phyloP scores from a whole-genome alignment of 2,888 invertebrate genomes.

The Himalopsyche japonica region DNA sequence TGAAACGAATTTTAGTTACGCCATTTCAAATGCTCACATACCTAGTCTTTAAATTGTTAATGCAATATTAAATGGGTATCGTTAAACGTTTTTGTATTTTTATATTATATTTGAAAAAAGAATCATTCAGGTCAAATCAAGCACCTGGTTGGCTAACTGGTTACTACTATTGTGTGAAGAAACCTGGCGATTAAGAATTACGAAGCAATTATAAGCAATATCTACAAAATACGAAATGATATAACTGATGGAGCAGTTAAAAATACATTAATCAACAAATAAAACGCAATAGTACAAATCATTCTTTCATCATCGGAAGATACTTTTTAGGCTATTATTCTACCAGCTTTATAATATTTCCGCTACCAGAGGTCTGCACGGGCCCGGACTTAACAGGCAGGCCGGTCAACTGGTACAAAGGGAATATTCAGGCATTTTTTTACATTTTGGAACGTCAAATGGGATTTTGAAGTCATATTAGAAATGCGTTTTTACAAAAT shows the following conservation, averaged over 20 bases:
- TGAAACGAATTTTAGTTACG: too few species aligned
- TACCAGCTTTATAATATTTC: neutral
- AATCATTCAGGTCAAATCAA: neutral
- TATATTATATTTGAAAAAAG: neutral
- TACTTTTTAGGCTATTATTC: neutral
- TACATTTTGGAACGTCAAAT: too few species aligned
- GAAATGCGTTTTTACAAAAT: too few species aligned
- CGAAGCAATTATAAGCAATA: neutral
- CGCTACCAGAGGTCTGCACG: too few species aligned
- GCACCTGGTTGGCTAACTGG: neutral
- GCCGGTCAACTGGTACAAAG: too few species aligned
- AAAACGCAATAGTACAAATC: neutral
- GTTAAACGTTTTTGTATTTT: too few species aligned
- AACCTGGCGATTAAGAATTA: neutral
- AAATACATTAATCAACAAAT: neutral
- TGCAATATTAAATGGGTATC: too few species aligned
- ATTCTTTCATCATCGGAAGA: neutral
- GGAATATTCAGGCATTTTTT: too few species aligned
- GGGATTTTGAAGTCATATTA: too few species aligned
- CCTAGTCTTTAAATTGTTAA: too few species aligned
- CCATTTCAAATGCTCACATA: too few species aligned
- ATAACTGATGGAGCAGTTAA: neutral
- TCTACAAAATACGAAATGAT: neutral
- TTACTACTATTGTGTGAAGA: neutral
- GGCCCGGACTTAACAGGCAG: too few species aligned